Conservation (phyloP, 2,113 vertebrate genomes). For the Fregetta grallaria region DNA sequence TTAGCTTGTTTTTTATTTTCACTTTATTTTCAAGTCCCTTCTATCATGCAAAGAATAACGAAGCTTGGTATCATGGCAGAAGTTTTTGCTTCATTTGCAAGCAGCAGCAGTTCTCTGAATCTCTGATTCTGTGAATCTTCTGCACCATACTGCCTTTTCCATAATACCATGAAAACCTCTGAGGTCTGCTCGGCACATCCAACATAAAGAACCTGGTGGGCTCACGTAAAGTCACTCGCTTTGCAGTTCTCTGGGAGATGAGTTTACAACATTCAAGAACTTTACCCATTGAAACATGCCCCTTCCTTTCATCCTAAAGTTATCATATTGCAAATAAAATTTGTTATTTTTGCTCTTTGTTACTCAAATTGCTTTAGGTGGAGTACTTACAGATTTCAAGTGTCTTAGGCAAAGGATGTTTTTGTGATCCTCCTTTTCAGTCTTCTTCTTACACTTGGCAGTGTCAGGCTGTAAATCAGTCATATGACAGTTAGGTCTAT, state of each 20-base stretch:
- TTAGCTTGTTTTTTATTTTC: constrained; percentile 40
- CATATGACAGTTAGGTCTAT: not conserved
- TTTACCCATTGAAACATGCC: not conserved
- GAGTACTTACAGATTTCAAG: not conserved
- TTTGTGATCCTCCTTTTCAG: not conserved
- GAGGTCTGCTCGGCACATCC: not conserved
- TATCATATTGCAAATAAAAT: not conserved
- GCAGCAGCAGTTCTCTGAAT: not conserved
- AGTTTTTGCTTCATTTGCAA: not conserved
- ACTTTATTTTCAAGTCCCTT: not conserved
- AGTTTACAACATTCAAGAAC: not conserved
- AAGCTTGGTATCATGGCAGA: not conserved
- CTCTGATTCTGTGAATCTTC: not conserved
- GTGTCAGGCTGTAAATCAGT: not conserved
- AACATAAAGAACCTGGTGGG: not conserved
- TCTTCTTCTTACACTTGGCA: not conserved
- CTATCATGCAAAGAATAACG: not conserved
- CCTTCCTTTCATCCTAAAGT: not conserved
- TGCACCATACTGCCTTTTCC: not conserved
- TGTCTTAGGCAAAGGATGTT: not conserved
- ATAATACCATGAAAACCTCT: rapidly evolving
- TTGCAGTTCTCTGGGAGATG: not conserved
- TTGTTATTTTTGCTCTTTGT: not conserved
- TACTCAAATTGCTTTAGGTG: not conserved
- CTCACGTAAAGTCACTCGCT: rapidly evolving